A percentile compares a stretch with the other conserved stretches of the same genome.
Evolutionary conservation across 2,113 vertebrate genomes (phyloP).

Genomic region (Hemiscyllium ocellatum): DNA sequence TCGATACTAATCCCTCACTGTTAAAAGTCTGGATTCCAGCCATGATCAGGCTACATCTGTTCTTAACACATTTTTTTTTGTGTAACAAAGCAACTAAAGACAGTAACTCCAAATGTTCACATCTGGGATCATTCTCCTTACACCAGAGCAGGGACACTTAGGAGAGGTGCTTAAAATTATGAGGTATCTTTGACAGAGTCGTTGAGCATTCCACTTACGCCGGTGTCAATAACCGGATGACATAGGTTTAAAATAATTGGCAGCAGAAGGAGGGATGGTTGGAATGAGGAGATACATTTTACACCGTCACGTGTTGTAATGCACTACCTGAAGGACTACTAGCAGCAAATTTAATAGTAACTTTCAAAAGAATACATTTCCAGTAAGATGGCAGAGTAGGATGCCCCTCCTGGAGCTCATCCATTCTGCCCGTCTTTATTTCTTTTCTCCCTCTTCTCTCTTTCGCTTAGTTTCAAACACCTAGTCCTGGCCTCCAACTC

Average conservation of each 20-base stretch:
- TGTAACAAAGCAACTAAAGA: neutral
- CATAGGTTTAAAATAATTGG: neutral
- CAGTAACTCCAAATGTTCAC: neutral
- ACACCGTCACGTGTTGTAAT: neutral
- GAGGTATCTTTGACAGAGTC: neutral
- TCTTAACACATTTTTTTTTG: neutral
- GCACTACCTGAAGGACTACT: neutral
- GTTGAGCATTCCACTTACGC: neutral
- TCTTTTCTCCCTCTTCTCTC: too few relatives aligned
- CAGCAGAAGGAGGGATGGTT: neutral
- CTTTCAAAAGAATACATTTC: neutral
- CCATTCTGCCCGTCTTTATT: too few relatives aligned
- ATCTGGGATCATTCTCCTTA: neutral
- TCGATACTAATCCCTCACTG: conserved; percentile 14
- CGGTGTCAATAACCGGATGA: neutral
- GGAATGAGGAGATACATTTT: neutral
- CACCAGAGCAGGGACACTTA: neutral
- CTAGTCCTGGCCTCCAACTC: too few relatives aligned
- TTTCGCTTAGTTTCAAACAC: too few relatives aligned
- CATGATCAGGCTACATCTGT: neutral
- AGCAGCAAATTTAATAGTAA: neutral
- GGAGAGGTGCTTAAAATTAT: neutral
- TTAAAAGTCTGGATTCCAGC: neutral
- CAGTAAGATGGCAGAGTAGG: too few relatives aligned
- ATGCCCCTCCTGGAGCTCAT: too few relatives aligned